Evolutionary conservation across 2,888 invertebrate species (phyloP).

Genomic region (Acrobasis repandana): DNA sequence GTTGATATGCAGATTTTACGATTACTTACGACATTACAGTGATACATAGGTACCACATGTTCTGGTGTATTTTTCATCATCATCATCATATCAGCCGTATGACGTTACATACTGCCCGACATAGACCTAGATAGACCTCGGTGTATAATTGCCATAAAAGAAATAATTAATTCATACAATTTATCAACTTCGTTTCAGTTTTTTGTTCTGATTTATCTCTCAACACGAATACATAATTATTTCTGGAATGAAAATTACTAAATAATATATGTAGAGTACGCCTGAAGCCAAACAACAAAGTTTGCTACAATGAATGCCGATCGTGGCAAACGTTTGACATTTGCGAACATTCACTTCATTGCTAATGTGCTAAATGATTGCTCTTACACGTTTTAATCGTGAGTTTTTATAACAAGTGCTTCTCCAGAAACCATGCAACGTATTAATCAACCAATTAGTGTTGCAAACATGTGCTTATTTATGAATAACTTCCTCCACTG

Average conservation of each 20-base stretch:
- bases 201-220: not conserved
- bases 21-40: not conserved
- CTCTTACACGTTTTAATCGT: not conserved
- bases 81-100: too few species aligned
- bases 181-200: not conserved
- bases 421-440: slow-evolving; percentile 8
- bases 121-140: not conserved
- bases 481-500: slow-evolving; percentile 13
- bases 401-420: not conserved
- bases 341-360: slow-evolving; percentile 8
- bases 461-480: slow-evolving; percentile 31
- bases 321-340: slow-evolving; percentile 11
- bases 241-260: not conserved
- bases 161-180: not conserved
- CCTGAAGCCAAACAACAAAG: not conserved
- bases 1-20: not conserved
- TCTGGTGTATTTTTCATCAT: too few species aligned
- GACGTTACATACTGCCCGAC: not conserved
- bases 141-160: not conserved
- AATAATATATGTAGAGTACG: not conserved
- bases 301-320: not conserved
- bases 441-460: slow-evolving; percentile 23
- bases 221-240: not conserved
- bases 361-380: slow-evolving; percentile 6
- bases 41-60: too few species aligned